Evolutionary conservation across 2,113 vertebrate genomes (phyloP).

Genomic region (Apistogramma diplotaenia): DNA sequence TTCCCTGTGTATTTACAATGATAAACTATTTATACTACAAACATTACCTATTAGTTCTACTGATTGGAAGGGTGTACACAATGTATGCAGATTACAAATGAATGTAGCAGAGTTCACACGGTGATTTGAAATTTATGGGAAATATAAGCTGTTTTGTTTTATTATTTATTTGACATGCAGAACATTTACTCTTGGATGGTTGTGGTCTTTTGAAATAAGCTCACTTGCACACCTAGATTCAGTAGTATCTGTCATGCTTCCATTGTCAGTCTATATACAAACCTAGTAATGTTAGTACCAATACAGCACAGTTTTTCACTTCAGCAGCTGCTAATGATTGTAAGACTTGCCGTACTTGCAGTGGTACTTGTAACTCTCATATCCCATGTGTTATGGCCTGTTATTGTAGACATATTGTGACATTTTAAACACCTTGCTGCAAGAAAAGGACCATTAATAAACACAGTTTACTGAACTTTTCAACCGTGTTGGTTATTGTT

Average conservation of each 20-base stretch:
- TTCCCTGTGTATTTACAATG: slow-evolving; percentile 52
- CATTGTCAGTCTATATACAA: slow-evolving; percentile 1
- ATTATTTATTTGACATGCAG: slow-evolving; percentile 61
- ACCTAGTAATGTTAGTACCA: slow-evolving; percentile 11
- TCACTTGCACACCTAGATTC: slow-evolving; percentile 17
- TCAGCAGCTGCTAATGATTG: slow-evolving; percentile 30
- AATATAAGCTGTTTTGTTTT: slow-evolving; percentile 54
- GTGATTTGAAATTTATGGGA: slow-evolving; percentile 37
- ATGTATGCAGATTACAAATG: slow-evolving; percentile 58
- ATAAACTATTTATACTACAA: slow-evolving; percentile 63
- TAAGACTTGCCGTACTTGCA: slow-evolving; percentile 45
- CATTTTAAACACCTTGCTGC: slow-evolving; percentile 42
- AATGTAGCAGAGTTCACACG: slow-evolving; percentile 63
- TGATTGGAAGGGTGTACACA: slow-evolving; percentile 41
- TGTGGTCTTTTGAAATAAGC: background rate
- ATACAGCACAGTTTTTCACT: slow-evolving; percentile 19
- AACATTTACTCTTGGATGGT: slow-evolving; percentile 13
- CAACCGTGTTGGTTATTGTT: background rate
- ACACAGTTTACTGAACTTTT: slow-evolving; percentile 51
- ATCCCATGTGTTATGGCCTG: slow-evolving; percentile 50
- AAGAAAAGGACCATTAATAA: slow-evolving; percentile 56
- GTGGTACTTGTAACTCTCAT: slow-evolving; percentile 53
- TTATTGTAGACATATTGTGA: slow-evolving; percentile 64
- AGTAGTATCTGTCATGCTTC: slow-evolving; percentile 19
- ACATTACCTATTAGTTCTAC: slow-evolving; percentile 43